Evolutionary conservation across 2,797 vertebrate genomes (phyloP), one percentile per base, ranked within the genome.

Genomic region (Tiaroga cobitis): DNA sequence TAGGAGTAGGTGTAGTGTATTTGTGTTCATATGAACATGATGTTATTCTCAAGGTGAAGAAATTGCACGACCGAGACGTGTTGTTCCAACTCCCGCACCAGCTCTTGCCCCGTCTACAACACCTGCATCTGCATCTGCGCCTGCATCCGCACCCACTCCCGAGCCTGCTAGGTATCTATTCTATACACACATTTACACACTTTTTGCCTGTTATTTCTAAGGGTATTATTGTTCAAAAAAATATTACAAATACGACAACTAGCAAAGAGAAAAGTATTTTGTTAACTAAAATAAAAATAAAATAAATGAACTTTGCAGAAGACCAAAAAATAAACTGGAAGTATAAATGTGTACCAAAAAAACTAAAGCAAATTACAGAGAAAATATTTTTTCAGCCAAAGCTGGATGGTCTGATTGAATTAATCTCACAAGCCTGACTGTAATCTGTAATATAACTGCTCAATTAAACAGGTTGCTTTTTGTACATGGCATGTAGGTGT

Each of bases 1-100:
- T 49, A 13, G 3, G 84, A 18, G 74, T 72, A 29, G 11, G 5
- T 84, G 39, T 39, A 43, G 72, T 29, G 39, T 69, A 85, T 61
- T 73, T 65, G 77, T 81, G 16, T 51, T 32, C 41, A 39, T 78
- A 13, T 85, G 32, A 74, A 82, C 32, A 67, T 73, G 18, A 39
- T 69, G 29, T 76, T 81, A 39, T 80, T 84, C n/a, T 88, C 87
- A 99, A 99, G 98, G 93, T 93, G 98, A 99, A 93, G 97, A 99
- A 92, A 97, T 99, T 46, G 97, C 96, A 1, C 95, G 98, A 92
- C 98, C 98, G 24, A 95, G 98, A 89, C 97, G 97, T 21, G 93
- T 95, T 59, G 95, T 96, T 3, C 95, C 96, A 11, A 93, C 88
- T 26, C 65, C 95, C 85, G 95, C 95, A 0, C 96, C 96, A 10